Evolutionary conservation across 2,113 vertebrate species (phyloP).

Genomic region (Empidonax alnorum): DNA sequence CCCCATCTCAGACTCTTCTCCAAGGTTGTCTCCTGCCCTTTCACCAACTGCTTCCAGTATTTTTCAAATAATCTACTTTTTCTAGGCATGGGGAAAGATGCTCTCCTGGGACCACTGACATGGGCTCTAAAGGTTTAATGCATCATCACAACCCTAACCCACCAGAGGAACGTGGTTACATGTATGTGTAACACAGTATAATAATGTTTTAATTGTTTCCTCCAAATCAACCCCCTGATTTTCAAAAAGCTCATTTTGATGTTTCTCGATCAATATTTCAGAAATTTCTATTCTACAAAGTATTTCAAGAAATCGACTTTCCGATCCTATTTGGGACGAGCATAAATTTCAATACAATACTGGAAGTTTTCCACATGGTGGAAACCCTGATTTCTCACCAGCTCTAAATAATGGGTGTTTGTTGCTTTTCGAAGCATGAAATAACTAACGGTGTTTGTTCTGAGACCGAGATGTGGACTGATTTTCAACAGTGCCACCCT

Average conservation of each 20-base stretch:
- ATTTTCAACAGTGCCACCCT: conserved; percentile 55
- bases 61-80: background rate
- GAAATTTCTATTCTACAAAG: background rate
- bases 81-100: background rate
- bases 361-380: conserved; percentile 13
- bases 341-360: background rate
- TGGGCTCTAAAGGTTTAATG: background rate
- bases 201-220: background rate
- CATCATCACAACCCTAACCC: accelerated
- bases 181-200: background rate
- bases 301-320: conserved; percentile 12
- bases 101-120: background rate
- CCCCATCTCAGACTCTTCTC: background rate
- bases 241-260: background rate
- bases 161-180: accelerated
- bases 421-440: conserved; percentile 58
- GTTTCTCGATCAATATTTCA: background rate
- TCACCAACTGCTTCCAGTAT: background rate
- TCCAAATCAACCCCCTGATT: background rate
- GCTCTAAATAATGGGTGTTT: conserved; percentile 55
- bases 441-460: conserved; percentile 30
- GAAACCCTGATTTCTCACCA: conserved; percentile 20
- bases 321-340: background rate
- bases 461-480: conserved; percentile 35
- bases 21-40: background rate